Evolutionary conservation across 2,888 invertebrate genomes (phyloP), one percentile per base, ranked within the genome.

Genomic region (Lycocerus yunnanus): DNA sequence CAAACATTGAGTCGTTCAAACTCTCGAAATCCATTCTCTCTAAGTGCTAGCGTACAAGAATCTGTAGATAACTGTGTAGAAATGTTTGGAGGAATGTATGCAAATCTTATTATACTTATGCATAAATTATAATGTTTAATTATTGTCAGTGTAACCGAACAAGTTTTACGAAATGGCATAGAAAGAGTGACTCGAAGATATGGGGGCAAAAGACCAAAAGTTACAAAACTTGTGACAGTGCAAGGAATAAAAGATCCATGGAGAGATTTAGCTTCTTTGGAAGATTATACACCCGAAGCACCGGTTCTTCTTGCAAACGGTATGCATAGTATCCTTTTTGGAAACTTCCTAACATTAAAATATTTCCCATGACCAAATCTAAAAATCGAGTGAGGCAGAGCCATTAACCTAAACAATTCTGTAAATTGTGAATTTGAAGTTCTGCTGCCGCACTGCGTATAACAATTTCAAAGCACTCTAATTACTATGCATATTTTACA

Each of bases 201-300:
- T 58, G 72, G 72, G 5, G 21, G 24, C n/a, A 58, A 24, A 13
- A 68, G 15, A 8, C 67, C 72, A 4, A 60, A 58, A 14, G 72
- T 68, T 18, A 72, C 67, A 13, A 72, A 68, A 58, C 27, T 72
- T 11, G 14, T 72, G 13, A 59, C 61, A 9, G 68, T 72, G 3
- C 72, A 72, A 61, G 72, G 72, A 18, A 68, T 68, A 10, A 60
- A 68, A 11, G 72, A 72, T 43, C 72, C 72, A 11, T 72, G 72
- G 72, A 15, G 14, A 21, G 10, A 20, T 5, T 10, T 18, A 21
- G 58, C 72, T 10, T n/a, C 68, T 4, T 16, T 61, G 13, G 72
- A 72, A 24, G 72, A 72, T 24, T 14, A 66, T 13, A 68, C 59
- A 20, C 24, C 66, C 11, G 43, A 72, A 43, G 66, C 67, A 15